Percentiles rank a stretch among this genome's conserved stretches.
These are phyloP conservation scores for Neopelma chrysocephalum DNA, from an alignment of 2,797 vertebrate genomes.

Conservation along the genomic window DNA sequence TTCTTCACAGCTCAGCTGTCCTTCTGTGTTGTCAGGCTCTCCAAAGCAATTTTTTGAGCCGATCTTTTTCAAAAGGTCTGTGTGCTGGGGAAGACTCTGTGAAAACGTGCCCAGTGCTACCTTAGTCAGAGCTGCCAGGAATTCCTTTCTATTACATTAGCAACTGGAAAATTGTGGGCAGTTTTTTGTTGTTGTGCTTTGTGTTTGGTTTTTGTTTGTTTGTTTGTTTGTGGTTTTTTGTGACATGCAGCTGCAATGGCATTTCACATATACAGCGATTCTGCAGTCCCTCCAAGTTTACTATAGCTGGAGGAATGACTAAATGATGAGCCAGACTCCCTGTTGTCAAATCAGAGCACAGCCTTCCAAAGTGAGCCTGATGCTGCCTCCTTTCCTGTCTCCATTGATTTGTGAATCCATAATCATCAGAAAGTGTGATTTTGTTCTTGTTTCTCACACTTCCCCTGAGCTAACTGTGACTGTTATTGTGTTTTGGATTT, in stretches of 20 bases:
- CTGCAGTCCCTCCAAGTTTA: not conserved
- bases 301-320: not conserved
- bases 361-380: not conserved
- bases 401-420: conserved; percentile 21
- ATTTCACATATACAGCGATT: not conserved
- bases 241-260: not conserved
- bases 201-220: too few relatives aligned
- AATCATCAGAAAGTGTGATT: not conserved
- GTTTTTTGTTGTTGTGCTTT: not conserved
- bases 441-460: conserved; percentile 4
- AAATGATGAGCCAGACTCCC: not conserved
- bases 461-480: not conserved
- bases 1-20: not conserved
- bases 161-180: not conserved
- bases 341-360: not conserved
- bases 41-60: not conserved
- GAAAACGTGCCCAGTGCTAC: not conserved
- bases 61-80: not conserved
- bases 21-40: not conserved
- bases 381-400: not conserved
- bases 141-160: not conserved
- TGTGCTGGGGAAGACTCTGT: not conserved
- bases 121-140: not conserved
- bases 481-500: conserved; percentile 16
- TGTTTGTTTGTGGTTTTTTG: not conserved